Evolutionary conservation across 1,140 invertebrate species (phyloP).

Genomic region (Manduca sexta): DNA sequence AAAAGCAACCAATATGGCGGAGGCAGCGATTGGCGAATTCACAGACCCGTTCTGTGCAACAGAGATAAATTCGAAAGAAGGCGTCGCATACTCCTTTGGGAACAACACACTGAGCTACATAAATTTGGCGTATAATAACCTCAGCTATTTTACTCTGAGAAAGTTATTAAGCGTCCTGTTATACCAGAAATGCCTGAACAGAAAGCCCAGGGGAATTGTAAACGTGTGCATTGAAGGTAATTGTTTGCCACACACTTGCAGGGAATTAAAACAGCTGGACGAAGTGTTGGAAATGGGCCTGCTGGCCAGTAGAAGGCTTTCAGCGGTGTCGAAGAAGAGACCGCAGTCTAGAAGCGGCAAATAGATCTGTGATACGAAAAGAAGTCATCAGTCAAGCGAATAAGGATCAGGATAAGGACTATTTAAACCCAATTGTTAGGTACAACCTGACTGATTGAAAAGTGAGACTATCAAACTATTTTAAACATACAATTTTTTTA

Average conservation of each 20-base stretch:
- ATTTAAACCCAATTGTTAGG: too few species aligned
- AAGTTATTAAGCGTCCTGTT: conserved; percentile 32
- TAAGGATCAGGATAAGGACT: too few species aligned
- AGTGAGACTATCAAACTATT: too few species aligned
- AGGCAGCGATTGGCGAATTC: conserved; percentile 29
- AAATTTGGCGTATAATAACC: conserved; percentile 46
- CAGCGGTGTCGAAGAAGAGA: conserved; percentile 8
- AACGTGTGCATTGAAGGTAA: conserved; percentile 49
- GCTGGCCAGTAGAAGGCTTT: not conserved
- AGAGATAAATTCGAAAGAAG: conserved; percentile 26
- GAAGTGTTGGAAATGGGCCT: conserved; percentile 28
- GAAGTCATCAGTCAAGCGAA: not conserved
- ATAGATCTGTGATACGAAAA: not conserved
- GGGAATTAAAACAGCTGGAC: conserved; percentile 32
- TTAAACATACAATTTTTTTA: too few species aligned
- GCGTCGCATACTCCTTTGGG: conserved; percentile 29
- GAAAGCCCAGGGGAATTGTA: conserved; percentile 36
- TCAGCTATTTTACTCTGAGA: conserved; percentile 32
- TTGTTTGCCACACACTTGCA: conserved; percentile 30
- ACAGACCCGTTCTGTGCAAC: conserved; percentile 31
- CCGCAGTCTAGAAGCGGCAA: conserved; percentile 2
- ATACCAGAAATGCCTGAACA: conserved; percentile 30
- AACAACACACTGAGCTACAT: conserved; percentile 40
- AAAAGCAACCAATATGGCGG: conserved; percentile 32
- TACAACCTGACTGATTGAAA: too few species aligned